Percentiles rank a stretch among this genome's conserved stretches.
Conservation (phyloP, 1,140 invertebrate species). For the Megalonaias nervosa region DNA sequence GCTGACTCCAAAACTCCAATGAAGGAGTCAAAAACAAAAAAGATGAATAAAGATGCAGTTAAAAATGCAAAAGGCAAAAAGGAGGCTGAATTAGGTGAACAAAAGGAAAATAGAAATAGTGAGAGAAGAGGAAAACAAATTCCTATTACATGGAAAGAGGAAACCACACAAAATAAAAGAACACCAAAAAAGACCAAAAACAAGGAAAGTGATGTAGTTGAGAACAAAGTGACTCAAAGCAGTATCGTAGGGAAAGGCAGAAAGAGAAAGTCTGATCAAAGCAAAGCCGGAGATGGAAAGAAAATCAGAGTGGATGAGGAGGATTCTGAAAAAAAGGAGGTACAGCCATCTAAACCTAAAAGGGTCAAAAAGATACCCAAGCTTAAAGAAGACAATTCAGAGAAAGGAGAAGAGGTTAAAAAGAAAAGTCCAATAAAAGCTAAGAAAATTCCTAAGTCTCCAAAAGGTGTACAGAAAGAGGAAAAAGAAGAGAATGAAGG, state of each 20-base stretch:
- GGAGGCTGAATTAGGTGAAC: neutral
- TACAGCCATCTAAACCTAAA: too few relatives aligned
- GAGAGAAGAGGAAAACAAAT: slow-evolving; percentile 11
- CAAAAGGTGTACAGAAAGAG: slow-evolving; percentile 13
- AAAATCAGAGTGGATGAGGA: too few relatives aligned
- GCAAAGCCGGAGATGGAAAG: too few relatives aligned
- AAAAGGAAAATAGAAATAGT: slow-evolving; percentile 2
- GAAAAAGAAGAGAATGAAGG: slow-evolving; percentile 15
- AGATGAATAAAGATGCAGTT: slow-evolving; percentile 42
- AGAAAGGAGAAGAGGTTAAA: neutral
- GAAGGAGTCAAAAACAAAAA: slow-evolving; percentile 30
- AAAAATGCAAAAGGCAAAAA: slow-evolving; percentile 27
- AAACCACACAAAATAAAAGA: slow-evolving; percentile 3
- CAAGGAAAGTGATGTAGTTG: neutral
- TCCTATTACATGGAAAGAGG: slow-evolving; percentile 10
- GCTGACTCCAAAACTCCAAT: slow-evolving; percentile 2
- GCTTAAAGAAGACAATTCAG: neutral
- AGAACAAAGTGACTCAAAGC: neutral
- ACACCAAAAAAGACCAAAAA: slow-evolving; percentile 2
- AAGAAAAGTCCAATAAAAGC: neutral
- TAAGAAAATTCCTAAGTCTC: slow-evolving; percentile 6
- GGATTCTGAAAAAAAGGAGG: too few relatives aligned
- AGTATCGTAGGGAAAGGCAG: neutral
- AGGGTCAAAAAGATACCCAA: too few relatives aligned
- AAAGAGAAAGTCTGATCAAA: too few relatives aligned